Conservation (phyloP, 2,888 invertebrate species). For the Yponomeuta cagnagella region DNA sequence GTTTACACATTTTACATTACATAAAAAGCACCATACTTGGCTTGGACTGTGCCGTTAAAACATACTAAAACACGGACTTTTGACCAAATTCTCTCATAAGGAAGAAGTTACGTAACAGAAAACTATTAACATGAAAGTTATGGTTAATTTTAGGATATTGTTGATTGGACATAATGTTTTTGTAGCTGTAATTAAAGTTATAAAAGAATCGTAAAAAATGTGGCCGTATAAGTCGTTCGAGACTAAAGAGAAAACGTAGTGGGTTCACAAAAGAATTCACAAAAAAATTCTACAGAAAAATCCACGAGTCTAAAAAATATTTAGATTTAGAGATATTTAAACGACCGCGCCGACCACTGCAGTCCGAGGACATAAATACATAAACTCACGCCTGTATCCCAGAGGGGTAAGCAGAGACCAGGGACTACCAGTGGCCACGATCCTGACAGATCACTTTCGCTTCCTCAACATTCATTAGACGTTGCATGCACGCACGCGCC, state of each 20-base stretch:
- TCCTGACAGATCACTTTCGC: too few relatives aligned
- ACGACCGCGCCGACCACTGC: too few relatives aligned
- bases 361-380: too few relatives aligned
- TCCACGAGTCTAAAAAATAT: too few relatives aligned
- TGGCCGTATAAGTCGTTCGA: background rate
- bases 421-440: too few relatives aligned
- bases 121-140: background rate
- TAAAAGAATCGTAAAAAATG: conserved; percentile 1
- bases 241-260: background rate
- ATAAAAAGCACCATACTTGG: background rate
- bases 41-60: background rate
- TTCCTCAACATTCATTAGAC: too few relatives aligned
- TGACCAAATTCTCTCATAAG: conserved; percentile 3
- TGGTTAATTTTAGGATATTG: background rate
- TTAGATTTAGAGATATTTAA: too few relatives aligned
- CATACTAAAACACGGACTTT: background rate
- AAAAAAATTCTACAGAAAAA: too few relatives aligned
- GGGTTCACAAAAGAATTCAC: too few relatives aligned
- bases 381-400: too few relatives aligned
- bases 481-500: too few relatives aligned
- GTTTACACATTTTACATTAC: background rate
- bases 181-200: background rate
- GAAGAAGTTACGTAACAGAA: background rate
- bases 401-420: too few relatives aligned
- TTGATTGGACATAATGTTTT: background rate